Base-by-base conservation (phyloP, 2,797 vertebrate species). In the Phalanger gymnotis region DNA sequence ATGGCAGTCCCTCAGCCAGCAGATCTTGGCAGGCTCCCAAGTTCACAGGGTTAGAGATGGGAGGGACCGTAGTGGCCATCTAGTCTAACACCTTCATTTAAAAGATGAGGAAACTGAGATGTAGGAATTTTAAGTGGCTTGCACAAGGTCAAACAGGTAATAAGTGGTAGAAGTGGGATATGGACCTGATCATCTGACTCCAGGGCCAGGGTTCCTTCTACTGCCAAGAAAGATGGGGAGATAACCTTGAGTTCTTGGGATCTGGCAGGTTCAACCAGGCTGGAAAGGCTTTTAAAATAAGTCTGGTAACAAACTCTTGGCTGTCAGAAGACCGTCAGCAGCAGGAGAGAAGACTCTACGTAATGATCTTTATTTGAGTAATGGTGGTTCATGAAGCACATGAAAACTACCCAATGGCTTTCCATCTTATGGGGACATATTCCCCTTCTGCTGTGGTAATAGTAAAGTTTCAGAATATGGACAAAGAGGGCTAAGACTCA, bases 31-130 rank as follows among this genome's bases (percentile, higher is more conserved):
- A 51, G 25, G 73, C 51, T 87, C 25, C 73, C 10, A 51, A 51
- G 25, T 11, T 87, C 40, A 87, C 25, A 87, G 73, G 73, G 40
- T 27, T 51, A 47, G 40, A 87, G 40, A 87, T 27, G 10, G 61
- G 40, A 87, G 3, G 40, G 22, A 87, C 19, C n/a, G 47, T 47
- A 40, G 0, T 10, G 19, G 2, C 40, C 19, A 40, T 22, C 34
- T 40, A 40, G 16, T 40, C 34, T 19, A 52, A 52, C 30, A 93
- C 25, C 27, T 96, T 73, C 40, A 4, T 94, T 93, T 94, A 94
- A 96, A 0, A 96, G 91, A 92, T 92, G 58, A 96, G 90, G 40
- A 93, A 89, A 96, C 4, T 27, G 28, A 93, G 53, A 11, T 9
- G 57, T 90, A 31, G 40, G 66, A 56, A 81, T 28, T 58, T 54